Percentiles rank a stretch among this genome's conserved stretches.
Evolutionary conservation across 92 coral and sea anemone genomes (phyloP).

Genomic region (Phymanthus crucifer): DNA sequence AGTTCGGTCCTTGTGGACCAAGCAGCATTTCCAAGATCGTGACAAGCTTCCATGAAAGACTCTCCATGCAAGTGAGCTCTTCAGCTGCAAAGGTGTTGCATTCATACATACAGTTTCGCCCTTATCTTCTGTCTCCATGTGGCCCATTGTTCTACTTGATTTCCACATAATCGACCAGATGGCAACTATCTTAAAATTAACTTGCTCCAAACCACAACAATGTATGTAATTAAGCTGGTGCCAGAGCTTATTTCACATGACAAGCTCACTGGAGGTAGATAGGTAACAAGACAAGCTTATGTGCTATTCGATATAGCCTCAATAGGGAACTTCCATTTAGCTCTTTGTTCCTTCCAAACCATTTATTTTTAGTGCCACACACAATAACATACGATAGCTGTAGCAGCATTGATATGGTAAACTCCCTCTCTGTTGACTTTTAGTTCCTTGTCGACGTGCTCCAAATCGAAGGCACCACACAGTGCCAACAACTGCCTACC

Average conservation of each 20-base stretch:
- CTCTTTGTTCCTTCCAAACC: slow-evolving; percentile 54
- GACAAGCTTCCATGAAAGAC: slow-evolving; percentile 44
- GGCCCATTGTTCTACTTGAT: slow-evolving; percentile 91
- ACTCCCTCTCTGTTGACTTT: slow-evolving; percentile 54
- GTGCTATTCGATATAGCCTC: slow-evolving; percentile 9
- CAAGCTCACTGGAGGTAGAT: slow-evolving; percentile 7
- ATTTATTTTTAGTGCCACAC: slow-evolving; percentile 49
- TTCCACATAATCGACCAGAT: slow-evolving; percentile 98
- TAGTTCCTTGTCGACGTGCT: slow-evolving; percentile 26
- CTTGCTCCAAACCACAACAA: slow-evolving; percentile 74
- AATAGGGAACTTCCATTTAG: slow-evolving; percentile 24
- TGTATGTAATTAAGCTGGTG: slow-evolving; percentile 23
- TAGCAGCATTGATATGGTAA: slow-evolving; percentile 67
- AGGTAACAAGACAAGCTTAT: neutral
- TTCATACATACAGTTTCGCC: slow-evolving; percentile 57
- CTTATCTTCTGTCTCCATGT: slow-evolving; percentile 91
- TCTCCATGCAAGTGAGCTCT: slow-evolving; percentile 22
- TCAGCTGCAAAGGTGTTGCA: slow-evolving; percentile 90
- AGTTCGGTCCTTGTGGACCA: slow-evolving; percentile 9
- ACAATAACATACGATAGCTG: slow-evolving; percentile 54
- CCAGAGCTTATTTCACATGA: slow-evolving; percentile 26
- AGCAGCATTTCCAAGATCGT: slow-evolving; percentile 5
- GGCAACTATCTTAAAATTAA: slow-evolving; percentile 80
- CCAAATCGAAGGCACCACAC: slow-evolving; percentile 26
- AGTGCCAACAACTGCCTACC: slow-evolving; percentile 22